Conservation (phyloP, 2,888 invertebrate genomes). For the Amiota communis region DNA sequence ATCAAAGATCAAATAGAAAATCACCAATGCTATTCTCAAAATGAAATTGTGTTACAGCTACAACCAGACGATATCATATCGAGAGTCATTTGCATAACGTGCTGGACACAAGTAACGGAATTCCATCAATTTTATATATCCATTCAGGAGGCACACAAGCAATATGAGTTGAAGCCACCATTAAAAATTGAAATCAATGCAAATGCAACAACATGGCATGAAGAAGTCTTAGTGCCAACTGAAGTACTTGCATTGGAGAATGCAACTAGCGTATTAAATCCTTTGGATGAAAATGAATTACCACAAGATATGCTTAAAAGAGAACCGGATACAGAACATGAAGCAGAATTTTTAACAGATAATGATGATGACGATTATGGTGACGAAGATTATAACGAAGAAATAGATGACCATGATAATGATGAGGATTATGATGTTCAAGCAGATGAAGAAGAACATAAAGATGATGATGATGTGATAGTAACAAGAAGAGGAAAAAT, state of each 20-base stretch:
- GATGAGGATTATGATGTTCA: constrained; percentile 29
- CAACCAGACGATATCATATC: constrained; percentile 62
- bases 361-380: constrained; percentile 25
- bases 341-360: constrained; percentile 35
- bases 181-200: constrained; percentile 53
- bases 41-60: constrained; percentile 49
- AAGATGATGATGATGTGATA: constrained; percentile 47
- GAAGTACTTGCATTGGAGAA: constrained; percentile 52
- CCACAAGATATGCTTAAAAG: constrained; percentile 23
- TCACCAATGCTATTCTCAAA: too few species aligned
- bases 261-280: constrained; percentile 51
- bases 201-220: constrained; percentile 50
- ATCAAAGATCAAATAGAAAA: neutral
- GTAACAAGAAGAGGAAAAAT: constrained; percentile 54
- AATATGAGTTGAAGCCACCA: constrained; percentile 51
- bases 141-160: constrained; percentile 66
- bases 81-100: constrained; percentile 66
- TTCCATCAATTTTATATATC: constrained; percentile 69
- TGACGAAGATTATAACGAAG: constrained; percentile 19
- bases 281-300: constrained; percentile 56
- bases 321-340: constrained; percentile 22
- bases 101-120: constrained; percentile 68
- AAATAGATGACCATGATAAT: constrained; percentile 14
- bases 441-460: constrained; percentile 17
- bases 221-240: constrained; percentile 54